Conservation (phyloP, 92 coral and sea anemone species). For the Parazoanthus darwini region DNA sequence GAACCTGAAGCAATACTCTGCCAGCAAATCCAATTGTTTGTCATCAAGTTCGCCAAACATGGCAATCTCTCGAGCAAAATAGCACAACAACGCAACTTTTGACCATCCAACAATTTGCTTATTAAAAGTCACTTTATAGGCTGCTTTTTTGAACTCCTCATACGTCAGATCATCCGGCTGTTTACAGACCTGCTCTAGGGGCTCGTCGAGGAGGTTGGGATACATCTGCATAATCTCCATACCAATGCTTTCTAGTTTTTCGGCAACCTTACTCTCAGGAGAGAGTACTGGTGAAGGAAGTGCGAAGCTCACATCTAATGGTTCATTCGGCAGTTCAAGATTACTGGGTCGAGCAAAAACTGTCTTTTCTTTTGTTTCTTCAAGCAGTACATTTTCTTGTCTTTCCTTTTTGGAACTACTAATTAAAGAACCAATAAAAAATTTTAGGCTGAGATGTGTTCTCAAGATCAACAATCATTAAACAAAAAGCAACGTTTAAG, state of each 20-base stretch:
- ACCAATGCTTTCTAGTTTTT: constrained; percentile 83
- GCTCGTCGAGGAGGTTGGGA: constrained; percentile 85
- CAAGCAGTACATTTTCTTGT: not conserved
- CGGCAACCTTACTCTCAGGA: constrained; percentile 96
- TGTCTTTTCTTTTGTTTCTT: not conserved
- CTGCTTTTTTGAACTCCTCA: constrained; percentile 83
- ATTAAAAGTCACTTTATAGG: constrained; percentile 80
- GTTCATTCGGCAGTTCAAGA: constrained; percentile 54
- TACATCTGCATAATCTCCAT: constrained; percentile 80
- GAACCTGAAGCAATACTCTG: constrained; percentile 84
- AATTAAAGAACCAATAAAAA: not conserved
- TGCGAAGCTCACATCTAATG: constrained; percentile 30
- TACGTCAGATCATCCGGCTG: constrained; percentile 71
- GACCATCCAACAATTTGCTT: constrained; percentile 94
- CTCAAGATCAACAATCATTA: too few relatives aligned
- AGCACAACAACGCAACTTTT: constrained; percentile 88
- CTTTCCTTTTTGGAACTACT: not conserved
- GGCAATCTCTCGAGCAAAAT: constrained; percentile 95
- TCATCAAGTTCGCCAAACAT: constrained; percentile 79
- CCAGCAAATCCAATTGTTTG: constrained; percentile 76
- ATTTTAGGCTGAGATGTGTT: not conserved
- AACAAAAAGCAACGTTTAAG: too few relatives aligned
- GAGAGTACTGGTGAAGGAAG: constrained; percentile 90
- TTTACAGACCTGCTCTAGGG: constrained; percentile 60
- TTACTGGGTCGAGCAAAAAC: constrained; percentile 45